Evolutionary conservation across 2,113 vertebrate species (phyloP).

Genomic region (Leptosomus discolor): DNA sequence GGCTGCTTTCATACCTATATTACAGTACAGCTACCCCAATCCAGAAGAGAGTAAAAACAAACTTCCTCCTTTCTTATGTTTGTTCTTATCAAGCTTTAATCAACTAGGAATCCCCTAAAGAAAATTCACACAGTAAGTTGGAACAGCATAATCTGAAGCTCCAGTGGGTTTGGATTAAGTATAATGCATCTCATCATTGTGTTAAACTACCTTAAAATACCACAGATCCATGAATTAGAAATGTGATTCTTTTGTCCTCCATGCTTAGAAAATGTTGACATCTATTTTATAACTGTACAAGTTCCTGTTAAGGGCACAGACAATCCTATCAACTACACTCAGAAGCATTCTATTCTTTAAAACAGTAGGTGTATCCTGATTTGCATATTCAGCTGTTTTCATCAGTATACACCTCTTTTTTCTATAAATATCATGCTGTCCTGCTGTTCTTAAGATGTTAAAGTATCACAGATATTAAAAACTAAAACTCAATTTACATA

Average conservation of each 20-base stretch:
- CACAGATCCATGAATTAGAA: not conserved
- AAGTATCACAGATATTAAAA: not conserved
- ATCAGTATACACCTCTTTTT: not conserved
- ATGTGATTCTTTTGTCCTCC: not conserved
- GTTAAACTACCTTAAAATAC: constrained; percentile 6
- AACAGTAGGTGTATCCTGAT: not conserved
- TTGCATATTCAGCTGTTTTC: not conserved
- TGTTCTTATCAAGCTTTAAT: not conserved
- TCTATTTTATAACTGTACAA: not conserved
- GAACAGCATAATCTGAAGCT: constrained; percentile 36
- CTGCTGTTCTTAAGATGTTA: not conserved
- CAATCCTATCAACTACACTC: not conserved
- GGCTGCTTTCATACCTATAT: not conserved
- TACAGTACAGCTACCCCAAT: not conserved
- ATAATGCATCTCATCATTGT: constrained; percentile 13
- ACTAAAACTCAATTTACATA: not conserved
- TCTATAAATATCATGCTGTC: not conserved
- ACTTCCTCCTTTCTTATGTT: not conserved
- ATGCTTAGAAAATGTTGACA: not conserved
- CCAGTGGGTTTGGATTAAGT: constrained; percentile 33
- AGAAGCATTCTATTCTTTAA: not conserved
- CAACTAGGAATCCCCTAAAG: not conserved
- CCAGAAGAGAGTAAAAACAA: not conserved
- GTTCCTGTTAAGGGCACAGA: not conserved
- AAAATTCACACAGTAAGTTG: constrained; percentile 34